phyloP scores from a whole-genome alignment of 2,113 vertebrate species.

The Antechinus flavipes region DNA sequence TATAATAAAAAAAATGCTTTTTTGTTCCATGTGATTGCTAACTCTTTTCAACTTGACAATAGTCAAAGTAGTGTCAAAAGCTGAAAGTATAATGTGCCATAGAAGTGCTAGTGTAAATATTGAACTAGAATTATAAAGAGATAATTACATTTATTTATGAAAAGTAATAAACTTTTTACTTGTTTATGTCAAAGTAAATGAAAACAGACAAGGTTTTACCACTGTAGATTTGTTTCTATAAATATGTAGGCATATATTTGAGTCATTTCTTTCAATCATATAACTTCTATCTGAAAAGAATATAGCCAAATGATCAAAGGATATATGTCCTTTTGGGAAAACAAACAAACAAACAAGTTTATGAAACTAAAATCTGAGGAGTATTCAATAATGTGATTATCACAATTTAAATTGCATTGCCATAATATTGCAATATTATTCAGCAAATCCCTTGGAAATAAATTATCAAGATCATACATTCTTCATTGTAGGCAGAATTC shows the following conservation, averaged over 20 bases:
- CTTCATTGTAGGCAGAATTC: background rate
- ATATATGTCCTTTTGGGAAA: background rate
- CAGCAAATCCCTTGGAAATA: background rate
- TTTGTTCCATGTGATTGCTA: background rate
- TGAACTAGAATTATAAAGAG: background rate
- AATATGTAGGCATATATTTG: background rate
- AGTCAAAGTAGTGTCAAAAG: background rate
- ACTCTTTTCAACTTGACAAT: background rate
- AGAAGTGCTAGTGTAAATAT: background rate
- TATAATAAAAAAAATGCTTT: background rate
- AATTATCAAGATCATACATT: background rate
- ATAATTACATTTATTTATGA: background rate
- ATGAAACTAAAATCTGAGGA: background rate
- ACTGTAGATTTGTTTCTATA: background rate
- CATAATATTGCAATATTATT: background rate
- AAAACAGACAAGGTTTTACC: background rate
- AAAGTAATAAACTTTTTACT: background rate
- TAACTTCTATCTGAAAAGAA: background rate
- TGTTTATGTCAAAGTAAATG: background rate
- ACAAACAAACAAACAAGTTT: background rate
- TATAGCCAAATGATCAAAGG: background rate
- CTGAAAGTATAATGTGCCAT: background rate
- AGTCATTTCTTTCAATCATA: background rate
- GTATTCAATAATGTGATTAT: background rate
- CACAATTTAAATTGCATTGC: background rate